A percentile compares a stretch with the other conserved stretches of the same genome.
phyloP scores from a whole-genome alignment of 2,888 invertebrate species.

The Hydropsyche betteni region DNA sequence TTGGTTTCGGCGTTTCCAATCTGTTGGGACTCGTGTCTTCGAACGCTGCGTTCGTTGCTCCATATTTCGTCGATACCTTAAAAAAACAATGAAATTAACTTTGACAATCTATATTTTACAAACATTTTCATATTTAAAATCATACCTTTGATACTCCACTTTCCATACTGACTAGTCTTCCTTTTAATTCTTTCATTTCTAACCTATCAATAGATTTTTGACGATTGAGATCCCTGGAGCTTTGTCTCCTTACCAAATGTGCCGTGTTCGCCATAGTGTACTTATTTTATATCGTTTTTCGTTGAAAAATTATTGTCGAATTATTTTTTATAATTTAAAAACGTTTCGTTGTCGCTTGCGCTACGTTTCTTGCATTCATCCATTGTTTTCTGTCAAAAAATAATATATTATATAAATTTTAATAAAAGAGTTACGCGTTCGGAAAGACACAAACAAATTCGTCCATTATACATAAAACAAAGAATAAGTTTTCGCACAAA shows the following conservation, averaged over 20 bases:
- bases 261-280: slow-evolving; percentile 87
- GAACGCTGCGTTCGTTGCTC: slow-evolving; percentile 88
- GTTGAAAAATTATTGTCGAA: not conserved
- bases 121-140: not conserved
- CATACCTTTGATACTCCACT: slow-evolving; percentile 65
- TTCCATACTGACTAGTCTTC: slow-evolving; percentile 78
- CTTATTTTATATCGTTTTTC: slow-evolving; percentile 14
- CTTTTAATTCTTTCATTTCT: slow-evolving; percentile 86
- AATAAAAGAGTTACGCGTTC: too few relatives aligned
- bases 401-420: not conserved
- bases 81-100: not conserved
- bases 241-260: slow-evolving; percentile 87
- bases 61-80: slow-evolving; percentile 72
- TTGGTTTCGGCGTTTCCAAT: slow-evolving; percentile 60
- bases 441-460: too few relatives aligned
- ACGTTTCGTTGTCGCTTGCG: slow-evolving; percentile 1
- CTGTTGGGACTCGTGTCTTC: slow-evolving; percentile 64
- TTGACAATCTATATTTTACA: not conserved
- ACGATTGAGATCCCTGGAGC: slow-evolving; percentile 83
- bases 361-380: not conserved
- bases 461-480: too few relatives aligned
- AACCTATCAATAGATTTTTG: slow-evolving; percentile 85
- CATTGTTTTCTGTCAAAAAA: slow-evolving; percentile 2
- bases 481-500: too few relatives aligned
- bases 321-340: not conserved